These are phyloP conservation scores for Graptemys geographica DNA, from an alignment of 2,797 vertebrate species.

Conservation along the genomic window DNA sequence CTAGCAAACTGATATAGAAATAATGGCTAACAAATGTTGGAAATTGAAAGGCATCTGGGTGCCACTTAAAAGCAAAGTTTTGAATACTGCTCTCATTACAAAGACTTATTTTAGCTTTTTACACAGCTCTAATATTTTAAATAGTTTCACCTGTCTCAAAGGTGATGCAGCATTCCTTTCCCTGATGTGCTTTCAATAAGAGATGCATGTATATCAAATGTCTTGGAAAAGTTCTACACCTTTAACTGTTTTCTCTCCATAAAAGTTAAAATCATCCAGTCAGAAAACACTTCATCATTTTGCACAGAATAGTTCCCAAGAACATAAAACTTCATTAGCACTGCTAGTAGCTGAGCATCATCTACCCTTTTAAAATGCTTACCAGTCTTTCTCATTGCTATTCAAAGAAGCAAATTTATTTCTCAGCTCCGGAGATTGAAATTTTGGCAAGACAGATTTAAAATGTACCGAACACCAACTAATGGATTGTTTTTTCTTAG, in stretches of 20 bases:
- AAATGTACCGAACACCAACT: conserved; percentile 56
- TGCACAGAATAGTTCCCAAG: conserved; percentile 4
- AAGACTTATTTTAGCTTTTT: background rate
- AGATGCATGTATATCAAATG: background rate
- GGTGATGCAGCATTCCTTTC: conserved; percentile 30
- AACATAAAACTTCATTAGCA: conserved; percentile 45
- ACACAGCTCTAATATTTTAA: conserved; percentile 9
- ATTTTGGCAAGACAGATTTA: conserved; percentile 67
- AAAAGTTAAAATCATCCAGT: conserved; percentile 12
- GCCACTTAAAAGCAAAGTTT: background rate
- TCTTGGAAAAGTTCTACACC: background rate
- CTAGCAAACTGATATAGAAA: background rate
- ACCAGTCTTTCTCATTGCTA: conserved; percentile 57
- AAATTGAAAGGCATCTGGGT: background rate
- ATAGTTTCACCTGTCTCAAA: conserved; percentile 31
- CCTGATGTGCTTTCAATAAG: background rate
- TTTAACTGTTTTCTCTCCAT: conserved; percentile 55
- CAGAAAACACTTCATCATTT: conserved; percentile 49
- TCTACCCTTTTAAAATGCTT: conserved; percentile 46
- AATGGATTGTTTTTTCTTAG: conserved; percentile 65
- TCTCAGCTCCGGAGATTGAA: conserved; percentile 70
- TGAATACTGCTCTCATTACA: background rate
- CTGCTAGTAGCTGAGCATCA: background rate
- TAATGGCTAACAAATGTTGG: background rate
- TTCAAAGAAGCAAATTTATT: conserved; percentile 72